Base-by-base conservation (phyloP, 2,797 vertebrate genomes). In the Leuciscus waleckii region DNA sequence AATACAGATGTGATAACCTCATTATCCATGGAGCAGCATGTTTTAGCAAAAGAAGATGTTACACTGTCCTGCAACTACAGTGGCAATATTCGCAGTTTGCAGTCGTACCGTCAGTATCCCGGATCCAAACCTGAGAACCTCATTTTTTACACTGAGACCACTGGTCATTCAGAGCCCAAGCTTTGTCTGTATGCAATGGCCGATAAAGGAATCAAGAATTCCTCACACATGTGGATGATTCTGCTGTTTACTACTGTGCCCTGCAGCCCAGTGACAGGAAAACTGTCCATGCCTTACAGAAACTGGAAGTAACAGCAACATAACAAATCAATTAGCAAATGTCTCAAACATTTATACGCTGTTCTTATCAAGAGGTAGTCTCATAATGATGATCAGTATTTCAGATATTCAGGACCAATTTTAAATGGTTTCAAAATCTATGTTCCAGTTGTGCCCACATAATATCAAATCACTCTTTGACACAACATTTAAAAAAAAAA, bases 191-290 rank as follows among this genome's bases (percentile, higher is more conserved):
- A 29, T 35, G 77, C 69, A 67, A 16, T 19, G 23, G 61, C 75
- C 26, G 32, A 84, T 32, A 56, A 78, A 67, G 1, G 0, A 29
- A 1, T 69, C 4, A 75, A 69, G 26, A 75, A 11, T 26, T 67
- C 63, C 16, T 78, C 82, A 65, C 82, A 81, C 74, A 85, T 84
- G 79, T 88, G 39, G 13, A 32, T 58, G 86, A 87, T 69, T 82
- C 75, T 80, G 76, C 70, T 19, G 0, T 82, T n/a, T 82, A 86
- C 43, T 86, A 58, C 37, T 86, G 85, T 58, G 79, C 87, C 69
- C 56, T 87, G 65, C 1, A 17, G 70, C 76, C 84, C 79, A 84
- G 83, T 84, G 63, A 70, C 43, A 79, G 83, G 51, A 54, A 54
- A 49, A 49, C 43, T 43, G 10, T 41, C 41, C 2, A 41, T 41